Evolutionary conservation across 2,113 vertebrate species (phyloP), one percentile per base, ranked within the genome.

Genomic region (Porphyrio hochstetteri): DNA sequence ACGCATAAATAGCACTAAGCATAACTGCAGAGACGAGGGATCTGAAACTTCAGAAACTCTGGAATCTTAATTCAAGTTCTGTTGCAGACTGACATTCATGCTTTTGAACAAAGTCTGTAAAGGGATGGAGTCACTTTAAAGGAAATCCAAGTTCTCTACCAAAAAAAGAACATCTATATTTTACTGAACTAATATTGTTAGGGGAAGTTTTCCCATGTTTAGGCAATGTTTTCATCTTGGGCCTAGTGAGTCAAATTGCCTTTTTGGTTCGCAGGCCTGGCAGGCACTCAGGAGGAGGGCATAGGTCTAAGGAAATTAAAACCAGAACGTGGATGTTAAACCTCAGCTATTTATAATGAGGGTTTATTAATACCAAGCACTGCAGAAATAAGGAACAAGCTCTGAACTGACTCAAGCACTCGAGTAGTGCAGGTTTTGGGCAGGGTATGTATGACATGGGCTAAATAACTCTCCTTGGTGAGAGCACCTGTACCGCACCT

Each of bases 201-300:
- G 33, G 25, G 31, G 67, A 89, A 93, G 61, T 70, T 93, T 95
- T 94, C 63, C 78, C 88, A 88, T 88, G 67, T 85, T 93, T 80
- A 82, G 85, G 63, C 68, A 83, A 59, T 44, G 70, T 83, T 94
- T 94, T 93, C 33, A 52, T 92, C 77, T 83, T 63, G 28, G 11
- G 23, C 68, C 60, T 63, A 63, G 28, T 67, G 78, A 93, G 63
- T 90, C 82, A 95, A 91, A 88, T 35, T 69, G 91, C 71, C 63
- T 86, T 93, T 95, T 93, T 85, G 69, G 71, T 86, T 80, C 85
- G 50, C 11, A 82, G 68, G 55, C 56, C 82, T 93, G 88, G 82
- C 77, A 94, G 86, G 65, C 40, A 90, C 53, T 70, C 87, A 86
- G 67, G 35, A 92, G 46, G 38, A 82, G 79, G 50, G 31, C 82